Percentiles rank a stretch among this genome's conserved stretches.
phyloP scores from a whole-genome alignment of 2,888 invertebrate genomes.

The Fragum sueziense region DNA sequence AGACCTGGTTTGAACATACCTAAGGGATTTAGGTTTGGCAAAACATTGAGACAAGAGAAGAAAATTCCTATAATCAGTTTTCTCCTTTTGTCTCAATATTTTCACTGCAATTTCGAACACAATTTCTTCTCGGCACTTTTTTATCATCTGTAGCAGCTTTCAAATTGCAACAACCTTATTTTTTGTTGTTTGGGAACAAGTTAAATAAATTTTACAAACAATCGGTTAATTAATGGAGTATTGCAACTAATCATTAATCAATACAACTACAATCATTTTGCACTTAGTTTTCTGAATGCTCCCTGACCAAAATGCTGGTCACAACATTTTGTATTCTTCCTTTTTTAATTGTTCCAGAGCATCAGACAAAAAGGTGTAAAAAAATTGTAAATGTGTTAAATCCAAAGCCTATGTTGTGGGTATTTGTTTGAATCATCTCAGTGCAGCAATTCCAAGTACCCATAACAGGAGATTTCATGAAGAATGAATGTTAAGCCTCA shows the following conservation, averaged over 20 bases:
- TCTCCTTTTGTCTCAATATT: not conserved
- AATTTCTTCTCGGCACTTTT: not conserved
- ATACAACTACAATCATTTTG: not conserved
- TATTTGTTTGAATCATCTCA: too few relatives aligned
- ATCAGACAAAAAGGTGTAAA: too few relatives aligned
- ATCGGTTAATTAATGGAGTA: not conserved
- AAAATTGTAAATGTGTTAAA: too few relatives aligned
- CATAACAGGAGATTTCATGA: too few relatives aligned
- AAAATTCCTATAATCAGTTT: not conserved
- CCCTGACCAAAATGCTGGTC: not conserved
- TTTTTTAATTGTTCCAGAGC: too few relatives aligned
- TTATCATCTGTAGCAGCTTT: too few relatives aligned
- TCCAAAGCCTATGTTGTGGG: too few relatives aligned
- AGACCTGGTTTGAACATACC: not conserved
- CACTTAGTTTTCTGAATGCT: not conserved
- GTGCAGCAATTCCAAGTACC: too few relatives aligned
- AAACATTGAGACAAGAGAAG: not conserved
- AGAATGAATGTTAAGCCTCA: too few relatives aligned
- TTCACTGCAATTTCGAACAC: not conserved
- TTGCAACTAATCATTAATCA: not conserved
- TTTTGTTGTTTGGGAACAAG: not conserved
- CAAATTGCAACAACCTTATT: not conserved
- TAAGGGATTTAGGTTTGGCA: not conserved
- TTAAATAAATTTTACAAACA: not conserved
- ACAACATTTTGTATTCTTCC: too few relatives aligned